These are phyloP conservation scores for Coendou prehensilis DNA, from an alignment of 2,797 vertebrate species.

Conservation along the genomic window DNA sequence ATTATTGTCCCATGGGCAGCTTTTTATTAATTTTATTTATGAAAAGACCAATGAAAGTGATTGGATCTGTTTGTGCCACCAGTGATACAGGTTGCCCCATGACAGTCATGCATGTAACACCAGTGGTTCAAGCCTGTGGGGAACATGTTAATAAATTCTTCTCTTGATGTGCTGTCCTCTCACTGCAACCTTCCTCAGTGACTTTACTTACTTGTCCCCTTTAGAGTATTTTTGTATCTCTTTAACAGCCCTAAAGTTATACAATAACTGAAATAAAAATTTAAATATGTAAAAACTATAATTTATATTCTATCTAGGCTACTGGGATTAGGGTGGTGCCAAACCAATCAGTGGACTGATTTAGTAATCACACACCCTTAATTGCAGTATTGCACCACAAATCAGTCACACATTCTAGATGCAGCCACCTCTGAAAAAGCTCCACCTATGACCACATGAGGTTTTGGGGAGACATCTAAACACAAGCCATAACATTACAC, in stretches of 20 bases:
- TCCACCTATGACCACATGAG: background rate
- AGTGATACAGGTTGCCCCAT: background rate
- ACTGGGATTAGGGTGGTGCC: background rate
- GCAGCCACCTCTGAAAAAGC: background rate
- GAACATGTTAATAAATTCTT: background rate
- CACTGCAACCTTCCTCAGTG: background rate
- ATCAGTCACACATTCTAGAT: background rate
- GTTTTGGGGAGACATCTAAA: background rate
- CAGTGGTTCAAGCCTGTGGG: background rate
- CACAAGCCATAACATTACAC: background rate
- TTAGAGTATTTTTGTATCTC: background rate
- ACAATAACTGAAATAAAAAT: background rate
- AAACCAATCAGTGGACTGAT: background rate
- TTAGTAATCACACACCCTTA: background rate
- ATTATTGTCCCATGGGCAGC: background rate
- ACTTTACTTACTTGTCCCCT: background rate
- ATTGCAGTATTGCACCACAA: background rate
- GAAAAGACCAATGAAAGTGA: background rate
- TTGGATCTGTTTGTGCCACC: background rate
- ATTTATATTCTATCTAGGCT: background rate
- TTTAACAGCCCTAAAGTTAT: background rate
- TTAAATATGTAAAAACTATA: background rate
- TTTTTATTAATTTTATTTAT: background rate
- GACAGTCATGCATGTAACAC: background rate
- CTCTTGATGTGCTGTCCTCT: background rate